Evolutionary conservation across 2,888 invertebrate genomes (phyloP), one percentile per base, ranked within the genome.

Genomic region (Gastracanthus pulcherrimus): DNA sequence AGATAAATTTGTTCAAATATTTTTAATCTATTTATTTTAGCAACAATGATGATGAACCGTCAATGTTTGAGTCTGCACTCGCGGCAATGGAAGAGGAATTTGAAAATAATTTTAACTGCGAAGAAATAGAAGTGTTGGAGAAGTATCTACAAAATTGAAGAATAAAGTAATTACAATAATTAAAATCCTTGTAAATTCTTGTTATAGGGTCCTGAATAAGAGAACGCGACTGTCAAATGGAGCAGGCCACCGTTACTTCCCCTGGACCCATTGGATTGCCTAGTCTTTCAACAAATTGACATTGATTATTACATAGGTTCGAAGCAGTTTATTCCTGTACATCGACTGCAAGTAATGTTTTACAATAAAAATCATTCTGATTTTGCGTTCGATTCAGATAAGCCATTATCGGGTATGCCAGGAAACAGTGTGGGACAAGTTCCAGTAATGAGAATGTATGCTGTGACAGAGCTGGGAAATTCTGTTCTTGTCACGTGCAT

Each of bases 401-500:
- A 92, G 74, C 95, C 96, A 2, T 89, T 97, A 83, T 91, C 94
- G 31, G 97, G 97, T 62, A 98, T 99, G 98, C 98, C 98, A 19
- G 98, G 98, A 1, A 95, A 96, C 38, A 95, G 94, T 88, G 87
- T 92, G 51, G 96, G 96, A 4, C 95, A 96, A 13, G 97, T 97
- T 2, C 98, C 98, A 0, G 94, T 98, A 38, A 96, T 99, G 92
- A 94, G 97, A 87, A 95, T 97, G 95, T 97, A 95, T 92, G 97
- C 97, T n/a, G 94, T 97, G 5, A 97, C 97, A 23, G 95, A 95
- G 93, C 94, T 95, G 80, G 99, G 98, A n/a, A 96, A 98, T 92
- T 99, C 99, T 26, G 97, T 99, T 26, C 98, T 90, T 98, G 98
- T 90, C 98, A 99, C 92, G 96, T 99, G 36, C 98, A 99, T 93